Percentiles rank a stretch among this genome's conserved stretches.
Conservation (phyloP, 2,888 invertebrate species). For the Quadriops clusia region DNA sequence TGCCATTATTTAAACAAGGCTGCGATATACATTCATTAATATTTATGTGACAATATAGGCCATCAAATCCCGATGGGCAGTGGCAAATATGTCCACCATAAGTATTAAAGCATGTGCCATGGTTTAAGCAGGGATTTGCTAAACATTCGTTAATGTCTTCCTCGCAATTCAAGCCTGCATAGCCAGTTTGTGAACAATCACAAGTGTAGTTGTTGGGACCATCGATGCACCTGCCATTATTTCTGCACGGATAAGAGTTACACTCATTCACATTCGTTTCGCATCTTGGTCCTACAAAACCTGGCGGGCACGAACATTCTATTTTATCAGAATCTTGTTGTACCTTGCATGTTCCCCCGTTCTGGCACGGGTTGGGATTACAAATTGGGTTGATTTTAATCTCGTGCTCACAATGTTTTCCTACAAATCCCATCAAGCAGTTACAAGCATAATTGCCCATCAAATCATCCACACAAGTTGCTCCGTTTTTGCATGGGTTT, state of each 20-base stretch:
- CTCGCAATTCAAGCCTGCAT: constrained; percentile 62
- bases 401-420: constrained; percentile 59
- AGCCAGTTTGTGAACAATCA: constrained; percentile 65
- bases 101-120: constrained; percentile 69
- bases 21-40: constrained; percentile 45
- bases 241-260: constrained; percentile 52
- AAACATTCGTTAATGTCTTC: constrained; percentile 70
- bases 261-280: constrained; percentile 71
- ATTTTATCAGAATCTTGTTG: constrained; percentile 28
- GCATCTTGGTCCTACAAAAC: constrained; percentile 56
- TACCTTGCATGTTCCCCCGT: constrained; percentile 66
- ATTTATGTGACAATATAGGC: constrained; percentile 60
- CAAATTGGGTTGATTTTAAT: constrained; percentile 59
- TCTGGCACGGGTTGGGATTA: constrained; percentile 62
- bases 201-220: constrained; percentile 65
- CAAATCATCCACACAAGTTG: constrained; percentile 55
- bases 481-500: constrained; percentile 60
- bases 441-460: constrained; percentile 60
- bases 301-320: constrained; percentile 38
- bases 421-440: constrained; percentile 52
- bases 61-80: constrained; percentile 68
- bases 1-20: constrained; percentile 50
- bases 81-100: constrained; percentile 72
- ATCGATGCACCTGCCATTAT: constrained; percentile 53
- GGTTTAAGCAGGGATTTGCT: constrained; percentile 56